Conservation (phyloP, 2,888 invertebrate species). For the Tenthredo distinguenda region DNA sequence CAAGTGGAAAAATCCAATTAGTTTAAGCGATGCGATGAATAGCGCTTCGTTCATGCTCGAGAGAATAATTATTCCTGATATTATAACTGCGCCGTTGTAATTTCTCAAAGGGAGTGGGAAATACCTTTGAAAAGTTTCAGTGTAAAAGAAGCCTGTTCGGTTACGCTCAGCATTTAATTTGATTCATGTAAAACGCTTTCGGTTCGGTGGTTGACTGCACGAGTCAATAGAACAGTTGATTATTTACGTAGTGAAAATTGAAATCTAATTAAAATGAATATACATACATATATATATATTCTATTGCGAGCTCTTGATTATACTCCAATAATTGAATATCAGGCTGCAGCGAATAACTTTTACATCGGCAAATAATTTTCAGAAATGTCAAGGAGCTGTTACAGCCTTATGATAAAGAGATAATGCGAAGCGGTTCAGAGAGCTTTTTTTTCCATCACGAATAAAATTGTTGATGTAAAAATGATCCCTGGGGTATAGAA, state of each 20-base stretch:
- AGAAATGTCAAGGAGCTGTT: not conserved
- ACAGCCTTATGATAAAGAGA: not conserved
- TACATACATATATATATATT: not conserved
- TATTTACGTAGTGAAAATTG: not conserved
- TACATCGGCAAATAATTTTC: not conserved
- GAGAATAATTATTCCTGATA: not conserved
- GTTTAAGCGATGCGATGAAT: not conserved
- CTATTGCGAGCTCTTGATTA: not conserved
- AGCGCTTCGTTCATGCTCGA: not conserved
- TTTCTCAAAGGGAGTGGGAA: not conserved
- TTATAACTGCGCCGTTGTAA: not conserved
- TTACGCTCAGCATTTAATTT: not conserved
- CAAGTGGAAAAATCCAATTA: not conserved
- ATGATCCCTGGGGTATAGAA: not conserved
- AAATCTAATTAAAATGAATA: not conserved
- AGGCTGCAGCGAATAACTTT: not conserved
- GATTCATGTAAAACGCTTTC: not conserved
- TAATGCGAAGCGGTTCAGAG: not conserved
- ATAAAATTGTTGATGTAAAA: not conserved
- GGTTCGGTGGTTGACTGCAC: not conserved
- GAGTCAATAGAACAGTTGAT: not conserved
- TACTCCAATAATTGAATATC: not conserved
- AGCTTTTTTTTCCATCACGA: not conserved
- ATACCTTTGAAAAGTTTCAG: not conserved
- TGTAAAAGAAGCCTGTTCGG: not conserved